A percentile compares a stretch with the other conserved stretches of the same genome.
Evolutionary conservation across 2,113 vertebrate species (phyloP).

Genomic region (Pygoscelis antarcticus): DNA sequence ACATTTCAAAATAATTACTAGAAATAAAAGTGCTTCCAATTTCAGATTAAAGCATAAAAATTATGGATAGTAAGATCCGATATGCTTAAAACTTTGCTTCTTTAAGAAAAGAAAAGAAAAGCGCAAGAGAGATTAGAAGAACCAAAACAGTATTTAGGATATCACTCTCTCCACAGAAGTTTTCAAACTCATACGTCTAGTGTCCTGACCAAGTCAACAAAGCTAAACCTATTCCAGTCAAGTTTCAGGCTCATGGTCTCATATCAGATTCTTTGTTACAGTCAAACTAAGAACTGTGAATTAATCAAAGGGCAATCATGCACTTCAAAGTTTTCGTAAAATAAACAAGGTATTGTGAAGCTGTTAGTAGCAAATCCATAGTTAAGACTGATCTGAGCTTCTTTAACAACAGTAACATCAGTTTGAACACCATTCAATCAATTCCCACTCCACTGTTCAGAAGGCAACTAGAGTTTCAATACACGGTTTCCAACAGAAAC

Average conservation of each 20-base stretch:
- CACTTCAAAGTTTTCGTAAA: slow-evolving; percentile 50
- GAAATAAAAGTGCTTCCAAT: not conserved
- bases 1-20: not conserved
- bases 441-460: slow-evolving; percentile 1
- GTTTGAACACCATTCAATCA: not conserved
- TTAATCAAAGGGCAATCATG: slow-evolving; percentile 41
- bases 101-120: not conserved
- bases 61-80: not conserved
- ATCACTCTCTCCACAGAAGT: not conserved
- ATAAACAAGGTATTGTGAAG: slow-evolving; percentile 44
- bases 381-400: slow-evolving; percentile 33
- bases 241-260: not conserved
- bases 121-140: not conserved
- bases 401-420: slow-evolving; percentile 21
- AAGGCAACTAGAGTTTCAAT: not conserved
- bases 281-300: slow-evolving; percentile 27
- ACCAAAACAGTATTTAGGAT: not conserved
- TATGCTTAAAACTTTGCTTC: not conserved
- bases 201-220: slow-evolving; percentile 28
- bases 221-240: slow-evolving; percentile 1
- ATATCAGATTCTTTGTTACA: not conserved
- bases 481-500: not conserved
- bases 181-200: not conserved
- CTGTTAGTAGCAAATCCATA: slow-evolving; percentile 48
- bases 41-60: not conserved